Percentiles rank a stretch among this genome's conserved stretches.
phyloP scores from a whole-genome alignment of 2,113 vertebrate species.

The Monopterus albus region DNA sequence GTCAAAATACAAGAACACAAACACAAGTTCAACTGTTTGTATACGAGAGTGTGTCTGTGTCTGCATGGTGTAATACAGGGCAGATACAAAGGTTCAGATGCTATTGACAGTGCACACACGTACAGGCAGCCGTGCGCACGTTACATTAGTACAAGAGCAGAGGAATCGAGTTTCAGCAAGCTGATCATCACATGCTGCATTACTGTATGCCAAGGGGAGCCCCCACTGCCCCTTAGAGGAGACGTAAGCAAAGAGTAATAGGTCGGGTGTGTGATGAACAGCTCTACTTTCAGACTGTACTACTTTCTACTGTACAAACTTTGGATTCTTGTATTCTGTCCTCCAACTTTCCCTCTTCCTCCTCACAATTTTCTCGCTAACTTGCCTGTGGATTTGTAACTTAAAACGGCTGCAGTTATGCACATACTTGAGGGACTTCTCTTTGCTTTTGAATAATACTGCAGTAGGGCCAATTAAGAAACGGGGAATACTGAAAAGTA shows the following conservation, averaged over 20 bases:
- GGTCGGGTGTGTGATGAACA: slow-evolving; percentile 46
- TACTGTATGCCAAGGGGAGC: slow-evolving; percentile 55
- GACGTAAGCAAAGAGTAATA: slow-evolving; percentile 46
- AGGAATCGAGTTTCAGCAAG: slow-evolving; percentile 41
- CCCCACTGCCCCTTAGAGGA: slow-evolving; percentile 40
- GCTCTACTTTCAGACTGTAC: slow-evolving; percentile 56
- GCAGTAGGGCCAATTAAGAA: slow-evolving; percentile 23
- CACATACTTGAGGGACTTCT: slow-evolving; percentile 11
- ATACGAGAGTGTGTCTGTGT: background rate
- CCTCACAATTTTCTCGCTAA: slow-evolving; percentile 10
- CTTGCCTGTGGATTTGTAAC: slow-evolving; percentile 37
- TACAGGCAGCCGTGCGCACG: slow-evolving; percentile 6
- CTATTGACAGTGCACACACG: slow-evolving; percentile 14
- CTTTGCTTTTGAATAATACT: slow-evolving; percentile 48
- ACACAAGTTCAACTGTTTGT: background rate
- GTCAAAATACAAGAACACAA: slow-evolving; percentile 16
- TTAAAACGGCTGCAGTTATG: slow-evolving; percentile 31
- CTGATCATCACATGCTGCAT: slow-evolving; percentile 59
- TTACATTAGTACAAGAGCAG: slow-evolving; percentile 1
- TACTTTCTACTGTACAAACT: slow-evolving; percentile 38
- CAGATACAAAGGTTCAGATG: slow-evolving; percentile 20
- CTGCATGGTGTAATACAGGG: background rate
- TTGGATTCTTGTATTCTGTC: slow-evolving; percentile 28
- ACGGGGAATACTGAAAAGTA: slow-evolving; percentile 12
- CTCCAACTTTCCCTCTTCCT: slow-evolving; percentile 17